phyloP scores from a whole-genome alignment of 2,113 vertebrate species.

The Thunnus thynnus region DNA sequence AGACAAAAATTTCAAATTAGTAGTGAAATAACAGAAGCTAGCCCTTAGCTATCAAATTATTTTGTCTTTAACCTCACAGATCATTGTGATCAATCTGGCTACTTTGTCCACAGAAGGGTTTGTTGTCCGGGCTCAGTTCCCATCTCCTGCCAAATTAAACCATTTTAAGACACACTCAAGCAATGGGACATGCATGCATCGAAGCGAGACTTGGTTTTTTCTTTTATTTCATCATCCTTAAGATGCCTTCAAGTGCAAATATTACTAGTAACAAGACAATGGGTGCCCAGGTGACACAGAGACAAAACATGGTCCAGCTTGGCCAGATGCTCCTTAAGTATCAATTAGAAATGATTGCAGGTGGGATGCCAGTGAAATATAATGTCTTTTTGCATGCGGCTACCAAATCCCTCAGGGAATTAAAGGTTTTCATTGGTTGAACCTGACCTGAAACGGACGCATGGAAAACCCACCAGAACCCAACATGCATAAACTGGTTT shows the following conservation, averaged over 20 bases:
- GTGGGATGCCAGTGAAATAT: background rate
- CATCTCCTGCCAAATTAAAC: background rate
- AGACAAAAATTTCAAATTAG: no score
- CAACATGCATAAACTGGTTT: no score
- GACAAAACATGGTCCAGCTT: background rate
- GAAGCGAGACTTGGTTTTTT: background rate
- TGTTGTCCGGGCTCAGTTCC: no score
- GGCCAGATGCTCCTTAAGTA: constrained; percentile 34
- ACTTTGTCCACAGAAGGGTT: no score
- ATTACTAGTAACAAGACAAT: background rate
- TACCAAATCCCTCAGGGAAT: no score
- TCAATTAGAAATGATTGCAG: constrained; percentile 3
- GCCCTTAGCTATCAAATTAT: no score
- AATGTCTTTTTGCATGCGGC: background rate
- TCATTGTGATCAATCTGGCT: no score
- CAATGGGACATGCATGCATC: background rate
- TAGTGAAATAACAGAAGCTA: no score
- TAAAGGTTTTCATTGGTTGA: no score
- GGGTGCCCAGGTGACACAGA: constrained; percentile 16
- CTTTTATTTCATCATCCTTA: background rate
- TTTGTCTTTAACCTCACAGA: no score
- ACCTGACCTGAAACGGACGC: no score
- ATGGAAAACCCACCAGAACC: no score
- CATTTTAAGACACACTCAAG: background rate
- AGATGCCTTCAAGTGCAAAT: constrained; percentile 16